Conservation (phyloP, 2,797 vertebrate genomes). For the Lophotriccus pileatus region DNA sequence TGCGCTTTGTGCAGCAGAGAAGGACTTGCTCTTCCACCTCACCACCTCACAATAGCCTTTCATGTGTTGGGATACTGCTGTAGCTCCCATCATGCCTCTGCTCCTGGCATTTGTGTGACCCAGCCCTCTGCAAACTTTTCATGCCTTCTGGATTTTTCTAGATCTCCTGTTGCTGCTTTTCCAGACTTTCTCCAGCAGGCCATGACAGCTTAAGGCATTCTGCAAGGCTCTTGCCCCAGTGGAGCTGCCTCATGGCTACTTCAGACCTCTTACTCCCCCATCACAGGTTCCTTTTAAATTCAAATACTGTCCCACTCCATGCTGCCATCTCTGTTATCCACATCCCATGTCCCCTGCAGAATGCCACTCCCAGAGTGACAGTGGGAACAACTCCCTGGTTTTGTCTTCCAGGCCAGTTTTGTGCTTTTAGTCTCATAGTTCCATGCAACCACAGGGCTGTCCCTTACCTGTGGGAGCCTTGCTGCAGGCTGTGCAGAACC, state of each 20-base stretch:
- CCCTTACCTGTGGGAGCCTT: rapidly evolving
- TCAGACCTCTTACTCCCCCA: background rate
- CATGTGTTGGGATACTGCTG: background rate
- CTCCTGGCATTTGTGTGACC: background rate
- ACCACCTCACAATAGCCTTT: background rate
- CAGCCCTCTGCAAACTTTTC: background rate
- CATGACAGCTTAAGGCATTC: background rate
- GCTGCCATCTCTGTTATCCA: background rate
- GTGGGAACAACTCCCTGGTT: rapidly evolving
- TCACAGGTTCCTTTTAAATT: background rate
- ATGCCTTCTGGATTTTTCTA: background rate
- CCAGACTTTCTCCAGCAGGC: background rate
- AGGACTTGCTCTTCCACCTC: background rate
- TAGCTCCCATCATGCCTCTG: background rate
- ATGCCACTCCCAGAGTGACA: background rate
- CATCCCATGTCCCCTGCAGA: rapidly evolving
- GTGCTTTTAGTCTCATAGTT: background rate
- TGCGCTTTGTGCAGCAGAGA: background rate
- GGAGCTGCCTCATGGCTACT: background rate
- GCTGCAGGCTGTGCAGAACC: background rate
- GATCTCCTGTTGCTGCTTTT: background rate
- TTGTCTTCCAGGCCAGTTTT: background rate
- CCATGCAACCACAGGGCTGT: background rate
- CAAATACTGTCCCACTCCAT: background rate
- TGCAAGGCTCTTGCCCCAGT: background rate